Evolutionary conservation across 2,797 vertebrate species (phyloP).

Genomic region (Peromyscus melanophrys): DNA sequence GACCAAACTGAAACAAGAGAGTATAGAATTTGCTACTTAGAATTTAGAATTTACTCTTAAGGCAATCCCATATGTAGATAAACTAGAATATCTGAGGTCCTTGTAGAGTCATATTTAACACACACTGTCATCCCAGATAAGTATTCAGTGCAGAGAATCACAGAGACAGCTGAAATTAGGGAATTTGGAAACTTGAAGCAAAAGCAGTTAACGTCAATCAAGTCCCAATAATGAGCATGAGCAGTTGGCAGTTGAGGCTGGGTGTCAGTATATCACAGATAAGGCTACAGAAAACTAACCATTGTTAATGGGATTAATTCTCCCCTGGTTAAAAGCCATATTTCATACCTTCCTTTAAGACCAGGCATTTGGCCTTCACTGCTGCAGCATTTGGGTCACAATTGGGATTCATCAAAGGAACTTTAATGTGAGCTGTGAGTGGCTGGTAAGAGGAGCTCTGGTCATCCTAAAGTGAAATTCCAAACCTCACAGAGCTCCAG

Average conservation of each 20-base stretch:
- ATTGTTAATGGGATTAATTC: conserved; percentile 28
- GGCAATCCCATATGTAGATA: not conserved
- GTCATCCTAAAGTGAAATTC: conserved; percentile 41
- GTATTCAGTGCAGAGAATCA: not conserved
- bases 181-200: conserved; percentile 30
- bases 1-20: not conserved
- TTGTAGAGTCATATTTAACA: conserved; percentile 30
- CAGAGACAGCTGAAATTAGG: not conserved
- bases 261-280: conserved; percentile 44
- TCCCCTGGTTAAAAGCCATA: conserved; percentile 24
- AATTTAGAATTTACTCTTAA: conserved; percentile 23
- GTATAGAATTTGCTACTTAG: not conserved
- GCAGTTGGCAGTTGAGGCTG: conserved; percentile 15
- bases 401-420: not conserved
- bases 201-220: conserved; percentile 66
- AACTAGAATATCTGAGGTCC: not conserved
- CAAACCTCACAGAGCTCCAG: conserved; percentile 29
- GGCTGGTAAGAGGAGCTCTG: not conserved
- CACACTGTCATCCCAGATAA: conserved; percentile 38
- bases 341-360: conserved; percentile 32
- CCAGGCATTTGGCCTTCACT: not conserved
- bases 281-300: conserved; percentile 25
- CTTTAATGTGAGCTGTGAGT: not conserved
- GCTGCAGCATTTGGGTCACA: not conserved
- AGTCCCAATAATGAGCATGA: conserved; percentile 46